Evolutionary conservation across 2,113 vertebrate genomes (phyloP).

Genomic region (Alaudala cheleensis): DNA sequence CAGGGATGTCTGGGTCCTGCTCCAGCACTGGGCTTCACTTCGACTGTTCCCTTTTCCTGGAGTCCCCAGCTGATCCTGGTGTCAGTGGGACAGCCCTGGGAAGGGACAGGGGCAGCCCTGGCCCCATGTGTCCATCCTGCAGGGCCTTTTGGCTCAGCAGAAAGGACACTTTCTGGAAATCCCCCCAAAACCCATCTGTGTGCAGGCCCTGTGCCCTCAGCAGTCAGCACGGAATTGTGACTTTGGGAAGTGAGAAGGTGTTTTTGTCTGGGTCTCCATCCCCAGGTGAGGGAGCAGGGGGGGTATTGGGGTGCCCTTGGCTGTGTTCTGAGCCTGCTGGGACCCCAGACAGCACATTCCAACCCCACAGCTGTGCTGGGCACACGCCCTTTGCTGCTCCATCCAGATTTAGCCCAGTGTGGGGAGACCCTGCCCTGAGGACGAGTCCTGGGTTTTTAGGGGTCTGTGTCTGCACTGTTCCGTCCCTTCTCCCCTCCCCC

Average conservation of each 20-base stretch:
- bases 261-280: neutral
- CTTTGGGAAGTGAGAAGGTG: neutral
- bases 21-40: neutral
- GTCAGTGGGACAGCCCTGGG: neutral
- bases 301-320: neutral
- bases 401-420: neutral
- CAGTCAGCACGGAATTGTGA: fast-evolving
- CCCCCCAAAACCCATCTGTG: neutral
- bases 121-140: fast-evolving
- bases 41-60: neutral
- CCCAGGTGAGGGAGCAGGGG: neutral
- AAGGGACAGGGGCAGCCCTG: too few relatives aligned
- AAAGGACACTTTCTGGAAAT: neutral
- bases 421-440: neutral
- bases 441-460: neutral
- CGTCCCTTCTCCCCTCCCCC: neutral
- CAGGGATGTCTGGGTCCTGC: fast-evolving
- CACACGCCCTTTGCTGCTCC: neutral
- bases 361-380: neutral
- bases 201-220: neutral
- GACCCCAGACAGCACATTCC: neutral
- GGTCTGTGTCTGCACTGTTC: neutral
- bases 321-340: neutral
- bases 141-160: too few relatives aligned
- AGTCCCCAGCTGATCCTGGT: neutral